phyloP scores from a whole-genome alignment of 2,113 vertebrate genomes.

The Rattus rattus region DNA sequence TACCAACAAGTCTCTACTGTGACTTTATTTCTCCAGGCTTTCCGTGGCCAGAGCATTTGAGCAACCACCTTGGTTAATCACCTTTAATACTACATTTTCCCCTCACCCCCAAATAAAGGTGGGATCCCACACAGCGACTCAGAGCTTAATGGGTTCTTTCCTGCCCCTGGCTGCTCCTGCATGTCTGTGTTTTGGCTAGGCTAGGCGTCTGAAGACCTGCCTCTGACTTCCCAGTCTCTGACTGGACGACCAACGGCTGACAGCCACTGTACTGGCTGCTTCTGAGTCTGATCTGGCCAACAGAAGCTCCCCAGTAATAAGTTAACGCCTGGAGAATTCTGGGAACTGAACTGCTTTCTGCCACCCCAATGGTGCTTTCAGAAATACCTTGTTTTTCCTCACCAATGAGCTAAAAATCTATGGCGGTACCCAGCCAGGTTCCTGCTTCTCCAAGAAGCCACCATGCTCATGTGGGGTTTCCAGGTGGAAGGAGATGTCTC shows the following conservation, averaged over 20 bases:
- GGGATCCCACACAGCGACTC: not conserved
- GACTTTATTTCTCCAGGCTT: not conserved
- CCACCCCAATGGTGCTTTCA: not conserved
- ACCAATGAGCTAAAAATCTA: not conserved
- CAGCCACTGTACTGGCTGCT: too few relatives aligned
- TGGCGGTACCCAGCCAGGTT: not conserved
- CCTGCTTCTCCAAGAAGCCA: not conserved
- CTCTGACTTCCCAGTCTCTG: not conserved
- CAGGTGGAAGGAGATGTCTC: not conserved
- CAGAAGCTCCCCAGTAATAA: not conserved
- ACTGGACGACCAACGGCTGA: not conserved
- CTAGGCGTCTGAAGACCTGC: not conserved
- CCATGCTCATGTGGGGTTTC: too few relatives aligned
- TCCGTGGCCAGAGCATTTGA: not conserved
- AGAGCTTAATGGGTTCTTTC: accelerated
- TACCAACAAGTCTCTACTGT: not conserved
- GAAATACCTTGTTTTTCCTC: not conserved
- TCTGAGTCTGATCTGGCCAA: not conserved
- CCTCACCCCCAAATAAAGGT: not conserved
- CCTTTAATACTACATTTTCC: not conserved
- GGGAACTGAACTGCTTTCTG: not conserved
- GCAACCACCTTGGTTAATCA: not conserved
- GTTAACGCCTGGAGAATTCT: not conserved
- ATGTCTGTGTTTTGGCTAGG: too few relatives aligned
- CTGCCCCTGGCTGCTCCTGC: too few relatives aligned